Evolutionary conservation across 2,888 invertebrate species (phyloP).

Genomic region (Drosophila mimica): DNA sequence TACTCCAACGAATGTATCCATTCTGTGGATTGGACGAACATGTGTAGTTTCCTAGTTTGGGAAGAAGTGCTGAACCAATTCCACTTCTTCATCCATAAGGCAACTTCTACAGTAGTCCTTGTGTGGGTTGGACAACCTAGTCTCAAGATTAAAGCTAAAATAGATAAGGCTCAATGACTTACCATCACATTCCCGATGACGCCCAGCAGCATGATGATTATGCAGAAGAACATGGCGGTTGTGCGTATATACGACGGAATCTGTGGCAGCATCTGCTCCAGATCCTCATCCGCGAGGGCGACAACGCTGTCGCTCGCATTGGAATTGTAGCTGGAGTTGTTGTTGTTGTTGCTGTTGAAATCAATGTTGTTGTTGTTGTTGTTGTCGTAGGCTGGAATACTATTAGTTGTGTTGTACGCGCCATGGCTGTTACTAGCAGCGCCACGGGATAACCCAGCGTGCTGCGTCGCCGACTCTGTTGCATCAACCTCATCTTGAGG

Average conservation of each 20-base stretch:
- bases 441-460: slow-evolving; percentile 77
- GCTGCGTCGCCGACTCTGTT: slow-evolving; percentile 59
- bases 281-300: slow-evolving; percentile 36
- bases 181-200: slow-evolving; percentile 96
- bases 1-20: not conserved
- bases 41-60: not conserved
- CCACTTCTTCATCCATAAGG: not conserved
- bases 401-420: slow-evolving; percentile 76
- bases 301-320: slow-evolving; percentile 28
- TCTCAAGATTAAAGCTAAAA: not conserved
- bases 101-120: not conserved
- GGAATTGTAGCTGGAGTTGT: slow-evolving; percentile 26
- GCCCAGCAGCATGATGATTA: slow-evolving; percentile 94
- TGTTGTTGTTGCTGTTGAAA: slow-evolving; percentile 8
- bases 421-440: slow-evolving; percentile 71
- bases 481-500: slow-evolving; percentile 56
- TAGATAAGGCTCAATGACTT: slow-evolving; percentile 46
- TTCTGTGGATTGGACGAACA: not conserved
- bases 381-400: slow-evolving; percentile 69
- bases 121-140: not conserved
- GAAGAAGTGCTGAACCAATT: not conserved
- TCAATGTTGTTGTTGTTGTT: slow-evolving; percentile 30
- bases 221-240: slow-evolving; percentile 94
- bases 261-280: slow-evolving; percentile 85
- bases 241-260: slow-evolving; percentile 94